Percentiles rank a stretch among this genome's conserved stretches.
Evolutionary conservation across 1,140 invertebrate genomes (phyloP).

Genomic region (Microplitis mediator): DNA sequence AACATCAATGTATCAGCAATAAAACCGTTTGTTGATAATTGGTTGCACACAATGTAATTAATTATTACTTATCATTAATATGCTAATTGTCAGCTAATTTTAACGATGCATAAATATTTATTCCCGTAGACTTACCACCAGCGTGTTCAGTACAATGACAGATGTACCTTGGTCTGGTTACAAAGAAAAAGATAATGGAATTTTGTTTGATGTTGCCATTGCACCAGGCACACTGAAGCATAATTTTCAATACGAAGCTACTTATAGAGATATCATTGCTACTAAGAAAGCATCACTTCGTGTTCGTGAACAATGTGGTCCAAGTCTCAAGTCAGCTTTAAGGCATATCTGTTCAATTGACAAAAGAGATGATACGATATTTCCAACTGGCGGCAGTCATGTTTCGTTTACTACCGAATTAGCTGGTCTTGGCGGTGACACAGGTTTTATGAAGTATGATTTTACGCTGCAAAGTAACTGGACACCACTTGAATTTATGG

Average conservation of each 20-base stretch:
- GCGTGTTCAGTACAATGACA: constrained; percentile 73
- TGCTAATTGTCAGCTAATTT: neutral
- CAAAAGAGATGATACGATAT: constrained; percentile 76
- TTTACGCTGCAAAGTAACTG: constrained; percentile 78
- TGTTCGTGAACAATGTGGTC: constrained; percentile 82
- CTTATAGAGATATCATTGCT: constrained; percentile 76
- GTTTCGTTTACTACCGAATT: constrained; percentile 77
- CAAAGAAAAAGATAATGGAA: constrained; percentile 69
- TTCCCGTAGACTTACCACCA: constrained; percentile 67
- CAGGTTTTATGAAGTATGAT: constrained; percentile 85
- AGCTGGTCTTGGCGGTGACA: constrained; percentile 86
- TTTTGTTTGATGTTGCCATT: constrained; percentile 71
- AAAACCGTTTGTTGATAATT: constrained; percentile 73
- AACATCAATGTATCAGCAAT: constrained; percentile 75
- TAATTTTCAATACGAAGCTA: constrained; percentile 82
- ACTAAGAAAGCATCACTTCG: constrained; percentile 72
- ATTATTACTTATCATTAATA: too few species aligned
- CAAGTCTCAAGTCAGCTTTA: constrained; percentile 83
- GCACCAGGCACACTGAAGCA: constrained; percentile 70
- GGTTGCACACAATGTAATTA: constrained; percentile 51
- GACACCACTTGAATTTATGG: constrained; percentile 69
- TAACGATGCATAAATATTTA: constrained; percentile 19
- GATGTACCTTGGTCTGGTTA: constrained; percentile 85
- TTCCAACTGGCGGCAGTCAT: constrained; percentile 75
- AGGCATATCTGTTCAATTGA: constrained; percentile 80